phyloP scores from a whole-genome alignment of 2,113 vertebrate species.

The Ploceus nigricollis region DNA sequence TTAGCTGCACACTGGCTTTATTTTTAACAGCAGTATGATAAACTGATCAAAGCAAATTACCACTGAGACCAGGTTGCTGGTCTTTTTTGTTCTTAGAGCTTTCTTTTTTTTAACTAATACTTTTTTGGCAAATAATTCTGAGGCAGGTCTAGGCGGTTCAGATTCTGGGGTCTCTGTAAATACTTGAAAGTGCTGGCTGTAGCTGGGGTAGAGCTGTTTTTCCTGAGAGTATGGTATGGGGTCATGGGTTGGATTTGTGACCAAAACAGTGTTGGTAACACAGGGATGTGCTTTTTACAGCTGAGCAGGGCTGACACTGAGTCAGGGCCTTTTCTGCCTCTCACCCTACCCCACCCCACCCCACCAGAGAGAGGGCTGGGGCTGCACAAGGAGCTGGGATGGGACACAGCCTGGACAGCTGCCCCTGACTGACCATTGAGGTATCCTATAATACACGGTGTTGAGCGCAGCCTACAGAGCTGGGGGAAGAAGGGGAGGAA shows the following conservation, averaged over 20 bases:
- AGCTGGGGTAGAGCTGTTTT: not conserved
- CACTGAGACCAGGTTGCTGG: not conserved
- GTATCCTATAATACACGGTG: accelerated
- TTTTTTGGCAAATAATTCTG: not conserved
- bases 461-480: accelerated
- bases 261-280: not conserved
- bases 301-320: not conserved
- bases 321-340: not conserved
- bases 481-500: not conserved
- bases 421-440: accelerated
- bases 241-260: not conserved
- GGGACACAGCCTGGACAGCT: not conserved
- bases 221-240: not conserved
- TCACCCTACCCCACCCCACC: too few species aligned
- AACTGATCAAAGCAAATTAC: not conserved
- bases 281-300: not conserved
- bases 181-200: not conserved
- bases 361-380: not conserved
- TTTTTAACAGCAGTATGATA: not conserved
- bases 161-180: not conserved
- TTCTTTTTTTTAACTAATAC: not conserved
- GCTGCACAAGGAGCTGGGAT: not conserved
- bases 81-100: not conserved
- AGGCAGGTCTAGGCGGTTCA: not conserved
- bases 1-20: not conserved